Conservation (phyloP, 2,797 vertebrate genomes). For the Diplodus sargus region DNA sequence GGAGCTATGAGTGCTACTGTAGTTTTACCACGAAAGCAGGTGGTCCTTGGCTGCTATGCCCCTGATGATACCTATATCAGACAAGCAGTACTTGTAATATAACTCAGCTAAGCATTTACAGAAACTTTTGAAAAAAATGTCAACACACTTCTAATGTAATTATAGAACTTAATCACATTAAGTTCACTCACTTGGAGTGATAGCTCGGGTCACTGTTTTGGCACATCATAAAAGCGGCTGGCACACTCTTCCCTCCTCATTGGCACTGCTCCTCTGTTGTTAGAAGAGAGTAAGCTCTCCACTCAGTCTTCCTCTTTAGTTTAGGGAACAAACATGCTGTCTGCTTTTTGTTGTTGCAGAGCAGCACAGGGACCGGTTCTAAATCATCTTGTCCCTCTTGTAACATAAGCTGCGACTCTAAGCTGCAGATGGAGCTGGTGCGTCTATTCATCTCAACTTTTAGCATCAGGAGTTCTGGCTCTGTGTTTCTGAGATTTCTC, state of each 20-base stretch:
- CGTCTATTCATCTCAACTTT: conserved; percentile 31
- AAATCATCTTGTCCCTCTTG: conserved; percentile 13
- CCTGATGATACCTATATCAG: background rate
- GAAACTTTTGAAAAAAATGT: background rate
- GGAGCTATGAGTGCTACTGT: background rate
- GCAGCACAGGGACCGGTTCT: background rate
- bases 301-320: conserved; percentile 8
- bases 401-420: background rate
- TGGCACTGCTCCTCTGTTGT: background rate
- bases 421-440: conserved; percentile 6
- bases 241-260: conserved; percentile 22
- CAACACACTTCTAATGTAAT: background rate
- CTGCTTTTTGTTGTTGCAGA: conserved; percentile 31
- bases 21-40: background rate
- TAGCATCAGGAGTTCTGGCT: conserved; percentile 23
- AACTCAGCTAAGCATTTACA: background rate
- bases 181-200: background rate
- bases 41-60: background rate
- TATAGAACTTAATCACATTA: background rate
- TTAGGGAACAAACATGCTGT: conserved; percentile 19
- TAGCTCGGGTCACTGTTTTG: conserved; percentile 19
- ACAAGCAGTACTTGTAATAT: background rate
- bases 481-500: conserved; percentile 8
- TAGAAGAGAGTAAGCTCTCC: conserved; percentile 12
- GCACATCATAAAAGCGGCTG: conserved; percentile 29